phyloP scores from a whole-genome alignment of 2,797 vertebrate species.

The Tauraco hartlaubi region DNA sequence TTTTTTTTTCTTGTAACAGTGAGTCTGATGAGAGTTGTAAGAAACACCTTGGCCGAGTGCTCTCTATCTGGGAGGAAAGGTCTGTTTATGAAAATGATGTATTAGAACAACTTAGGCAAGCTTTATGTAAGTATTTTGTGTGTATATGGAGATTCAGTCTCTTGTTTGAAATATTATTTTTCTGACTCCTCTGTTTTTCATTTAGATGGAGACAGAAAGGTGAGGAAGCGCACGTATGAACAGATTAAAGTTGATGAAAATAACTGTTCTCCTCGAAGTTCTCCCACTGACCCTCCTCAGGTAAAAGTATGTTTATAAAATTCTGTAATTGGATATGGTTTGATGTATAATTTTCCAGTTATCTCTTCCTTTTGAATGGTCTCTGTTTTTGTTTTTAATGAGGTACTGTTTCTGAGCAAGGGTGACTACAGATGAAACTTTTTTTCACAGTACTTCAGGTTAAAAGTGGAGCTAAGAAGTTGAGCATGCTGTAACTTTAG shows the following conservation, averaged over 20 bases:
- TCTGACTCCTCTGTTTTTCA: slow-evolving; percentile 31
- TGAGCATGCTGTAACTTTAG: background rate
- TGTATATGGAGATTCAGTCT: background rate
- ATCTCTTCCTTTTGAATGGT: background rate
- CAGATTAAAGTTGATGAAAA: slow-evolving; percentile 92
- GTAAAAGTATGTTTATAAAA: slow-evolving; percentile 73
- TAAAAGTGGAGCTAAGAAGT: background rate
- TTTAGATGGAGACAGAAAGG: slow-evolving; percentile 92
- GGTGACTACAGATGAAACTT: background rate
- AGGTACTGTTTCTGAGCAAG: background rate
- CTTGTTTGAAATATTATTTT: slow-evolving; percentile 7
- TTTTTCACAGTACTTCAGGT: background rate
- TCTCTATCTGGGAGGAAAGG: slow-evolving; percentile 99
- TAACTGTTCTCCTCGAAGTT: slow-evolving; percentile 89
- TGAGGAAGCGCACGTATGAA: slow-evolving; percentile 93
- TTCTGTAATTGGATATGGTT: background rate
- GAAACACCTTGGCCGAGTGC: slow-evolving; percentile 94
- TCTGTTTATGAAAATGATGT: slow-evolving; percentile 95
- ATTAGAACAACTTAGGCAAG: slow-evolving; percentile 92
- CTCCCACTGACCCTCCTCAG: slow-evolving; percentile 94
- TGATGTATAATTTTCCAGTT: background rate
- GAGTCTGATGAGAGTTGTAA: slow-evolving; percentile 96
- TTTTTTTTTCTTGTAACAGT: slow-evolving; percentile 72
- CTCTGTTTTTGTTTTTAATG: background rate
- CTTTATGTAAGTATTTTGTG: slow-evolving; percentile 89